phyloP scores from a whole-genome alignment of 2,888 invertebrate genomes.

The Rhodophaea formosa region DNA sequence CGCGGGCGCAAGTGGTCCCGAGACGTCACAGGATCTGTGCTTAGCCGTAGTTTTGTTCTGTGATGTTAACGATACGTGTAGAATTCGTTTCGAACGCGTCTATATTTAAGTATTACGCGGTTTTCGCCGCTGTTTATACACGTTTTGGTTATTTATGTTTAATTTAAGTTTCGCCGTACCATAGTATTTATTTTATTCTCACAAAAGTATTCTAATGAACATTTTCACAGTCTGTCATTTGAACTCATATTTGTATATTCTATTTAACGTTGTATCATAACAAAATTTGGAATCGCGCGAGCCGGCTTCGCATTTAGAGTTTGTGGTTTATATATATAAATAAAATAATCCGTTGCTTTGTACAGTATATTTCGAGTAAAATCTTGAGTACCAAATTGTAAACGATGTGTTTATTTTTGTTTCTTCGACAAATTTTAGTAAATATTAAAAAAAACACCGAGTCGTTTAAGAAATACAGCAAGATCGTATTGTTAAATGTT shows the following conservation, averaged over 20 bases:
- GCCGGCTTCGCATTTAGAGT: conserved; percentile 15
- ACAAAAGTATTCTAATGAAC: conserved; percentile 56
- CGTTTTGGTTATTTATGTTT: conserved; percentile 47
- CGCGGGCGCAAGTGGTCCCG: background rate
- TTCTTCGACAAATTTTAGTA: background rate
- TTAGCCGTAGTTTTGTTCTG: conserved; percentile 69
- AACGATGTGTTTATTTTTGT: background rate
- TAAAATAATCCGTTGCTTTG: background rate
- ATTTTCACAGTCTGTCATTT: conserved; percentile 4
- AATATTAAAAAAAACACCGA: background rate
- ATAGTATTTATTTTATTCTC: conserved; percentile 71
- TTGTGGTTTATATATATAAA: conserved; percentile 10
- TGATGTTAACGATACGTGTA: conserved; percentile 67
- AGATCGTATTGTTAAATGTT: background rate
- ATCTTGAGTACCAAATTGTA: background rate
- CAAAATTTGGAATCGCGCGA: conserved; percentile 9
- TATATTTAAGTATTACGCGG: conserved; percentile 46
- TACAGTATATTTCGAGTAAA: background rate
- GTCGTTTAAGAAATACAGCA: background rate
- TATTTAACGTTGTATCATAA: background rate
- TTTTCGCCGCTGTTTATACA: conserved; percentile 28
- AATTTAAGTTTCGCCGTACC: conserved; percentile 69
- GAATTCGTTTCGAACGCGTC: conserved; percentile 52
- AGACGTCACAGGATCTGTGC: conserved; percentile 37
- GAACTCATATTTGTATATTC: conserved; percentile 5